These are phyloP conservation scores for Zosterops borbonicus DNA, from an alignment of 2,113 vertebrate species.

Conservation along the genomic window DNA sequence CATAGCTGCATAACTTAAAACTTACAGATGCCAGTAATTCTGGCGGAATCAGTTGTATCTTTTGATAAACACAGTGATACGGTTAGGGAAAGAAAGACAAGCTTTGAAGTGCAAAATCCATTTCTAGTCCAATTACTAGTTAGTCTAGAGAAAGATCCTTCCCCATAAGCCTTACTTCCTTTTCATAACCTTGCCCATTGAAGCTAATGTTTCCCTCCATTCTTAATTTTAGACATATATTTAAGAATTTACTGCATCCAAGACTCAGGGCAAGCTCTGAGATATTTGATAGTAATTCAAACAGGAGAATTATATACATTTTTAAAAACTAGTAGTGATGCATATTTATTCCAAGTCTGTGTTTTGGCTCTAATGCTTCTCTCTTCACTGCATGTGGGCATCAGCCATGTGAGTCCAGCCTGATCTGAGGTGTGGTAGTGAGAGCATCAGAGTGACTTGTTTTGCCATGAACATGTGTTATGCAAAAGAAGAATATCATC, in stretches of 20 bases:
- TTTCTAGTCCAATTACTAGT: not conserved
- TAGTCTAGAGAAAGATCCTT: not conserved
- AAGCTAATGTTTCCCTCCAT: not conserved
- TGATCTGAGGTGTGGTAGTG: fast-evolving
- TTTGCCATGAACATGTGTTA: not conserved
- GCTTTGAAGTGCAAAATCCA: not conserved
- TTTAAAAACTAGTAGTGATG: not conserved
- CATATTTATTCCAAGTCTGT: not conserved
- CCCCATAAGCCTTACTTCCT: not conserved
- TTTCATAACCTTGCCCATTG: not conserved
- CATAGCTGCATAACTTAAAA: no score
- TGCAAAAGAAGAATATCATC: not conserved
- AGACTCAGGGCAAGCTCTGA: not conserved
- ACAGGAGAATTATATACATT: not conserved
- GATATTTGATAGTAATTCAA: not conserved
- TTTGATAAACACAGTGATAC: not conserved
- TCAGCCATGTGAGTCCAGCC: not conserved
- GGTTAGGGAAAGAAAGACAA: not conserved
- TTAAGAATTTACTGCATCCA: not conserved
- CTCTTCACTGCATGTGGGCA: not conserved
- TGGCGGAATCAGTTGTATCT: not conserved
- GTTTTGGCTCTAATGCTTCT: not conserved
- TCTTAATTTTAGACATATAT: not conserved
- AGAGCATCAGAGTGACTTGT: not conserved
- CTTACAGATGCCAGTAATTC: no score